Percentiles rank a stretch among this genome's conserved stretches.
Evolutionary conservation across 2,797 vertebrate species (phyloP).

Genomic region (Phalanger gymnotis): DNA sequence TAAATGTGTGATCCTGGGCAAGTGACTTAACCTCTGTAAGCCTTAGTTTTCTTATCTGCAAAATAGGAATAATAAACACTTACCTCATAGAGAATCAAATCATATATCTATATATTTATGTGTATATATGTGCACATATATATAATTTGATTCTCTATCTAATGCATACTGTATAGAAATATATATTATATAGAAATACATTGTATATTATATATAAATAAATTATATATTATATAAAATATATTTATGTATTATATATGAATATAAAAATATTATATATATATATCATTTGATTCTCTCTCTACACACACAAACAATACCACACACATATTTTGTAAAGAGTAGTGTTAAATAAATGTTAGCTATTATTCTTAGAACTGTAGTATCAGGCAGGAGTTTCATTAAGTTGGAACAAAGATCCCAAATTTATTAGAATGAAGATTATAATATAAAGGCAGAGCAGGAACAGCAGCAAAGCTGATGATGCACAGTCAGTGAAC

Average conservation of each 20-base stretch:
- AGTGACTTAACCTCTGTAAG: too few species aligned
- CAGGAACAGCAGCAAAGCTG: not conserved
- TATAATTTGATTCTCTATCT: too few species aligned
- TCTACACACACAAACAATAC: too few species aligned
- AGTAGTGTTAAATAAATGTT: not conserved
- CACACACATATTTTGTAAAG: not conserved
- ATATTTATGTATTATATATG: not conserved
- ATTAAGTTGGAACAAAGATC: not conserved
- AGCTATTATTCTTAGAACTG: not conserved
- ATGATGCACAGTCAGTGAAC: not conserved
- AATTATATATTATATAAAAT: too few species aligned
- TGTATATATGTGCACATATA: too few species aligned
- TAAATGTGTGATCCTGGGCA: too few species aligned
- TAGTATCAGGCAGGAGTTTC: not conserved
- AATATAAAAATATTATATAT: not conserved
- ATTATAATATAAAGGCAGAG: not conserved
- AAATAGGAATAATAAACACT: too few species aligned
- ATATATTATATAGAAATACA: too few species aligned
- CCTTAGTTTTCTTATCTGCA: too few species aligned
- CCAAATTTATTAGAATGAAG: not conserved
- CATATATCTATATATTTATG: too few species aligned
- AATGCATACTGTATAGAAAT: not conserved
- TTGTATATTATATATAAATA: not conserved
- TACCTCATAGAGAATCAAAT: too few species aligned
- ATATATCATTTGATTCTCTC: too few species aligned